Evolutionary conservation across 2,888 invertebrate species (phyloP), one percentile per base, ranked within the genome.

Genomic region (Heliconius aoede): DNA sequence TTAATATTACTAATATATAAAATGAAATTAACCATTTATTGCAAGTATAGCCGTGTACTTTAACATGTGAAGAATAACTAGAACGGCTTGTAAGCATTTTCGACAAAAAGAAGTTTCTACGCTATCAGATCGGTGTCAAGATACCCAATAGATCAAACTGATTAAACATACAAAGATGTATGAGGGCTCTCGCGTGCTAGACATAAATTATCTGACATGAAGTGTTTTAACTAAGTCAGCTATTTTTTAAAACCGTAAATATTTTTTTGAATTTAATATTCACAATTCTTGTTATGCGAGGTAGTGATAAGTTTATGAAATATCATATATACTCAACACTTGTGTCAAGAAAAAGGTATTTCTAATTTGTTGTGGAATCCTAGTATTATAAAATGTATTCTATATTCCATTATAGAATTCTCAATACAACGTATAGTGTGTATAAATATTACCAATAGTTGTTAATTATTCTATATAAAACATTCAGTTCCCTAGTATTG

Each of bases 101-200:
- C 55, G 30, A 72, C 32, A 60, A 72, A 58, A 72, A 18, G 21
- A 60, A 71, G 18, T 72, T 71, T 58, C 36, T 72, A 26, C 60
- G 15, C 58, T 67, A 74, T 74, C 74, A 60, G 68, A 74, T 74
- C 68, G 21, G 28, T 58, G 60, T 74, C 74, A 61, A 74, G 74
- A 68, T 28, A 67, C n/a, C 36, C 40, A 60, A 60, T 68, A 74
- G 74, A 74, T 74, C 40, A 67, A 36, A 28, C n/a, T 40, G 74
- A 74, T 74, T 67, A 74, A 60, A 67, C 74, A 74, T 67, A 74
- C 68, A 24, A 72, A 72, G 72, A 72, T 40, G 72, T 58, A 72
- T 72, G 72, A 72, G 72, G 72, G 24, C n/a, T n/a, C n/a, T n/a
- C n/a, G n/a, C 72, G 26, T 24, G 72, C 72, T 72, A 60, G 58